These are phyloP conservation scores for Colletes collaris DNA, from an alignment of 2,888 invertebrate species.

Conservation along the genomic window DNA sequence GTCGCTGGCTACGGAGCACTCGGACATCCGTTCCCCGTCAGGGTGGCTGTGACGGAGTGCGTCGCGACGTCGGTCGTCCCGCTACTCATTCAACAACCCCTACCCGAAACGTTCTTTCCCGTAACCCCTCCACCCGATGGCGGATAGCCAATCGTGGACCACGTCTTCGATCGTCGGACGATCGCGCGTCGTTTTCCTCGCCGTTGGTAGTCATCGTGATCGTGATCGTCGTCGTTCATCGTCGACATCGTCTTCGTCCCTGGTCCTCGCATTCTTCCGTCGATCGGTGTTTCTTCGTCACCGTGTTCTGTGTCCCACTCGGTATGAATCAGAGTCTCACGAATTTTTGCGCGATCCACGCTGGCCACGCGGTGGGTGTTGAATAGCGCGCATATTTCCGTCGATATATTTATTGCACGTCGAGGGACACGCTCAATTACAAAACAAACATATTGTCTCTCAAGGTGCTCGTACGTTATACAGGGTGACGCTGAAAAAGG, in stretches of 20 bases:
- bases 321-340: slow-evolving; percentile 54
- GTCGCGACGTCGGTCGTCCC: slow-evolving; percentile 71
- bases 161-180: slow-evolving; percentile 23
- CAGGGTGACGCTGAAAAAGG: neutral
- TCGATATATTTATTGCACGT: slow-evolving; percentile 63
- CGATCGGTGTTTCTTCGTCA: too few relatives aligned
- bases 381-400: slow-evolving; percentile 65
- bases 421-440: slow-evolving; percentile 49
- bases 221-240: slow-evolving; percentile 31
- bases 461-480: slow-evolving; percentile 29
- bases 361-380: slow-evolving; percentile 41
- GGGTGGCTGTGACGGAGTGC: slow-evolving; percentile 76
- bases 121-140: slow-evolving; percentile 60
- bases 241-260: neutral
- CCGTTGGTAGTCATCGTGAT: slow-evolving; percentile 24
- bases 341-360: slow-evolving; percentile 11
- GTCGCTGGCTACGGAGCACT: slow-evolving; percentile 32
- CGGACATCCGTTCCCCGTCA: slow-evolving; percentile 59
- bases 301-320: slow-evolving; percentile 15
- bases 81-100: slow-evolving; percentile 80
- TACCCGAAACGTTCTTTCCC: slow-evolving; percentile 67
- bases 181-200: slow-evolving; percentile 16
- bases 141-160: slow-evolving; percentile 67
- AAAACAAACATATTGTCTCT: slow-evolving; percentile 54
- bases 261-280: neutral